Evolutionary conservation across 2,797 vertebrate species (phyloP).

Genomic region (Melanotaenia maccullochi): DNA sequence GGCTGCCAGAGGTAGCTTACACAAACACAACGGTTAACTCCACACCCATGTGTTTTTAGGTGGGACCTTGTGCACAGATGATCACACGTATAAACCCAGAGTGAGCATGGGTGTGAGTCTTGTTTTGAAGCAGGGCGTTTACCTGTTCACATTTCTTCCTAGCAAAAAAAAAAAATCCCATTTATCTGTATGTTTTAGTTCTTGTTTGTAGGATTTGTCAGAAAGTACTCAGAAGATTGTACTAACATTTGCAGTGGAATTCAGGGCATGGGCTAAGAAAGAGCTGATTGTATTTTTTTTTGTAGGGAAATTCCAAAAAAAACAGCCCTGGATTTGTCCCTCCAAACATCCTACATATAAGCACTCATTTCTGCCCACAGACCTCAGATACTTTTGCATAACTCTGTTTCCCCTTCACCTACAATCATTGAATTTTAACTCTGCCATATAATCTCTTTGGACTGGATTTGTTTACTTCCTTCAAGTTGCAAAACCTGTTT

Average conservation of each 20-base stretch:
- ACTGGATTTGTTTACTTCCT: not conserved
- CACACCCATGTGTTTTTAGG: slow-evolving; percentile 16
- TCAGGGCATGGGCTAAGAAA: not conserved
- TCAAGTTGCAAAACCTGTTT: not conserved
- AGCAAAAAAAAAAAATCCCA: not conserved
- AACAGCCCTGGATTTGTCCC: not conserved
- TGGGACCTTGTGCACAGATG: not conserved
- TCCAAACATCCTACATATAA: too few species aligned
- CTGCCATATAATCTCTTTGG: not conserved
- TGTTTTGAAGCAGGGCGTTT: not conserved
- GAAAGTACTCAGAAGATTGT: not conserved
- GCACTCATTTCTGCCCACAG: not conserved
- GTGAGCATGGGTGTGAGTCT: not conserved
- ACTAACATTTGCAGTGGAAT: slow-evolving; percentile 6
- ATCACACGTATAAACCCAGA: not conserved
- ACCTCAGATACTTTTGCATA: not conserved
- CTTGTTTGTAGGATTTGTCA: not conserved
- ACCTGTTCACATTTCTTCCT: not conserved
- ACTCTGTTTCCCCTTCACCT: not conserved
- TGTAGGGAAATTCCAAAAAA: not conserved
- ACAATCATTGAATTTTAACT: not conserved
- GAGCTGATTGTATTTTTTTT: not conserved
- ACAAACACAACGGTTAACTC: not conserved
- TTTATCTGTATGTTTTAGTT: not conserved
- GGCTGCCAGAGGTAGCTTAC: not conserved